Conservation (phyloP, 37 sponge, comb jelly and placozoan species). For the Cladorhizidae sp. region DNA sequence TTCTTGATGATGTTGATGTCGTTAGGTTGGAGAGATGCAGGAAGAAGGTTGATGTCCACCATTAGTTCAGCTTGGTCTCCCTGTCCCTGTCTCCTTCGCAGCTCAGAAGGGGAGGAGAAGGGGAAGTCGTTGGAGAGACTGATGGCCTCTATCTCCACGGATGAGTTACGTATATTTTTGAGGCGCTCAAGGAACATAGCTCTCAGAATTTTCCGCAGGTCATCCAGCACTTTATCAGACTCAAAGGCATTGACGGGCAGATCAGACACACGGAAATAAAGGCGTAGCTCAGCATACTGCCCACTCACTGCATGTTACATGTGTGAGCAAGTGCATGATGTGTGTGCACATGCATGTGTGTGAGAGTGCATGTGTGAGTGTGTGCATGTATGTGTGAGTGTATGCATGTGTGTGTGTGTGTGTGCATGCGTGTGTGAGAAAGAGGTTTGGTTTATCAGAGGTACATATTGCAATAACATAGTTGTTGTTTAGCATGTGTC, state of each 20-base stretch:
- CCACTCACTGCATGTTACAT: background rate
- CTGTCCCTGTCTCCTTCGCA: background rate
- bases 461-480: too few relatives aligned
- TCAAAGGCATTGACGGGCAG: background rate
- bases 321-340: too few relatives aligned
- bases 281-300: background rate
- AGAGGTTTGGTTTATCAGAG: too few relatives aligned
- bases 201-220: too few relatives aligned
- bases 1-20: constrained; percentile 1
- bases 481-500: too few relatives aligned
- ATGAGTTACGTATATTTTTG: background rate
- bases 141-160: background rate
- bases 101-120: background rate
- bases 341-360: too few relatives aligned
- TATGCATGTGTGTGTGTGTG: too few relatives aligned
- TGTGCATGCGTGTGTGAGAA: too few relatives aligned
- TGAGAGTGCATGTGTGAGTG: too few relatives aligned
- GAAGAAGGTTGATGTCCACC: constrained; percentile 1
- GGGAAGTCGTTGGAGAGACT: background rate
- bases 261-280: background rate
- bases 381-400: too few relatives aligned
- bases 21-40: background rate
- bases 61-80: background rate
- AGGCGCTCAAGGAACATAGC: too few relatives aligned
- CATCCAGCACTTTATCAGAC: background rate